A percentile compares a stretch with the other conserved stretches of the same genome.
Evolutionary conservation across 2,797 vertebrate species (phyloP).

Genomic region (Kryptopterus vitreolus): DNA sequence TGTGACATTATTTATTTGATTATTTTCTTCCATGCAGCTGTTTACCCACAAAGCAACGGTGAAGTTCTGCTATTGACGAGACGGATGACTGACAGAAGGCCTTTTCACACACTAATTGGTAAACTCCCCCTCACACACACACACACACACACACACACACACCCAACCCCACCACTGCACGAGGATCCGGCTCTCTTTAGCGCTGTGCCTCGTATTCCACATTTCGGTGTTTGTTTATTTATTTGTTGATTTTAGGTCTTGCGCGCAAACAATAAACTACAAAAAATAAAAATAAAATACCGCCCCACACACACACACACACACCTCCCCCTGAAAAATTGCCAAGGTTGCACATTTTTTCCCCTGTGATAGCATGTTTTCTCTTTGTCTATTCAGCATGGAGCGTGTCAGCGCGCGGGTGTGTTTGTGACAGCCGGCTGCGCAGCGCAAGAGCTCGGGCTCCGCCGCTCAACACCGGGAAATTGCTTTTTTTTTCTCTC

Average conservation of each 20-base stretch:
- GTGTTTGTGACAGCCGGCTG: conserved; percentile 63
- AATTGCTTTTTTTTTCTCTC: conserved; percentile 71
- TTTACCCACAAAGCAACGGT: conserved; percentile 34
- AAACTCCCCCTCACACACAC: too few species aligned
- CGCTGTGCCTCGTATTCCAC: conserved; percentile 34
- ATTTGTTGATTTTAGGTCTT: conserved; percentile 68
- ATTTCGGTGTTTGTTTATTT: conserved; percentile 66
- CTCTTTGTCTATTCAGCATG: conserved; percentile 79
- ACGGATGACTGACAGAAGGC: conserved; percentile 51
- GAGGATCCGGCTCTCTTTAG: conserved; percentile 24
- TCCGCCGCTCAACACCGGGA: conserved; percentile 62
- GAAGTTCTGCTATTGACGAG: conserved; percentile 30
- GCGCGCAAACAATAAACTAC: conserved; percentile 64
- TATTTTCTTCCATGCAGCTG: neutral
- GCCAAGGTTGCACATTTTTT: conserved; percentile 75
- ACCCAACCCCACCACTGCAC: too few species aligned
- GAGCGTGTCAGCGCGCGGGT: conserved; percentile 66
- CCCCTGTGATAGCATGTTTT: conserved; percentile 77
- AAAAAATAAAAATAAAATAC: too few species aligned
- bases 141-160: too few species aligned
- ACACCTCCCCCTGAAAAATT: conserved; percentile 59
- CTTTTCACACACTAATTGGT: conserved; percentile 53
- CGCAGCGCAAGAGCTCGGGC: conserved; percentile 60
- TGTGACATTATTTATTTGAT: neutral
- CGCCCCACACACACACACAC: too few species aligned